Base-by-base conservation (phyloP, 1,140 invertebrate genomes). In the Anagrus nilaparvatae region DNA sequence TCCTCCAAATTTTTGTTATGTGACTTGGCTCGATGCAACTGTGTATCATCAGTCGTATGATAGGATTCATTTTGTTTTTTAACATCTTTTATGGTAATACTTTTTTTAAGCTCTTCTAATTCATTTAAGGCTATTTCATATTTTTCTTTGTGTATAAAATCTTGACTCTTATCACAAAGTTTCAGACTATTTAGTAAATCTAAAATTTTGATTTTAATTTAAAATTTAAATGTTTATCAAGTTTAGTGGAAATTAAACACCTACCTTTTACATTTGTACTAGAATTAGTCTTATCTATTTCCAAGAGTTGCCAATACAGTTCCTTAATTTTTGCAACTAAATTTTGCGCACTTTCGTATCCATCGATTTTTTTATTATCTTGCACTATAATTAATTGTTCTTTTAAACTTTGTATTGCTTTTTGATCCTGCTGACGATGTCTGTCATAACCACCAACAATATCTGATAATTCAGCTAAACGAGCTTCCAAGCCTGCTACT, bases 371-470 rank as follows among this genome's bases (percentile, higher is more conserved):
- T 46, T 54, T 35, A 60, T 52, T 49, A 60, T 65, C 53, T 41
- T 67, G 56, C 20, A 67, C 43, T 36, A 46, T 44, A 8, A 43
- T 40, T 16, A 68, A 46, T 46, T 63, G 60, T n/a, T 75, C 78
- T 48, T 84, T 81, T 3, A 89, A 61, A 50, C 77, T 77, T 45
- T 80, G 75, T 55, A 90, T 88, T 17, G 75, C 74, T 41, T 76
- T 65, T 57, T 85, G 82, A 65, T 90, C 86, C 48, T 78, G 74
- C 37, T 82, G 74, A 27, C 82, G 63, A 5, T 79, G 53, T 41
- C 80, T 70, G 54, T 90, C 85, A 52, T 88, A 88, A 46, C 76
- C 76, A 2, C 86, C 87, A 21, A 90, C 77, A 1, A 78, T 82
- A 38, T 77, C 74, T 0, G 84, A 88, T 7, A 91, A 65, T 58